Evolutionary conservation across 1,140 invertebrate species (phyloP).

Genomic region (Brachystomella parvula): DNA sequence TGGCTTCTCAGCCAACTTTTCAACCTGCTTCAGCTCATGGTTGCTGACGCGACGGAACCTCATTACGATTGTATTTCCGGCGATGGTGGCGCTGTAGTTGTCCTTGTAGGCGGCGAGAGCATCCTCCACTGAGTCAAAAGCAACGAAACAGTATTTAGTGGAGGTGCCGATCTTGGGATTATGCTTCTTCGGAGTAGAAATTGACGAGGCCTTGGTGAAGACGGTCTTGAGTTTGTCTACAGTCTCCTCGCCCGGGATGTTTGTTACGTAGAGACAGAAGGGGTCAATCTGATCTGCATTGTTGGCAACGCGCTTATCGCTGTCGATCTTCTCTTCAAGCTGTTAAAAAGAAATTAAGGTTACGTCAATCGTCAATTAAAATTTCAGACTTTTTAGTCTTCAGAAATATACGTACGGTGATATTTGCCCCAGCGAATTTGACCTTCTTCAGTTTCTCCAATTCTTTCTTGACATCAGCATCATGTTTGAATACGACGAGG

Average conservation of each 20-base stretch:
- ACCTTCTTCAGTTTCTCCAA: constrained; percentile 20
- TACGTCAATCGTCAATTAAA: background rate
- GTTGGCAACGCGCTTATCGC: background rate
- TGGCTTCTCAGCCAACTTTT: background rate
- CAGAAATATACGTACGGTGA: constrained; percentile 17
- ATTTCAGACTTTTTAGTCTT: background rate
- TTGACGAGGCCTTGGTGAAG: constrained; percentile 10
- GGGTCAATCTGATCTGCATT: constrained; percentile 26
- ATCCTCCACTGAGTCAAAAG: constrained; percentile 18
- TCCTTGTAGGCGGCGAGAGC: constrained; percentile 23
- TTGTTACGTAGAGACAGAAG: constrained; percentile 26
- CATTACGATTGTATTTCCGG: constrained; percentile 26
- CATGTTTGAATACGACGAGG: constrained; percentile 20
- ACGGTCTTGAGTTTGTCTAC: constrained; percentile 1
- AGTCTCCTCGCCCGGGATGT: constrained; percentile 13
- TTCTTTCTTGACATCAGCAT: constrained; percentile 27
- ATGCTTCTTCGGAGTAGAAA: constrained; percentile 20
- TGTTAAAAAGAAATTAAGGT: background rate
- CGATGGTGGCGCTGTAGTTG: constrained; percentile 9
- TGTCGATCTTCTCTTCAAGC: constrained; percentile 20
- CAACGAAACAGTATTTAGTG: constrained; percentile 25
- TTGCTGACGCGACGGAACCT: constrained; percentile 19
- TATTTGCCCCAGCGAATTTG: constrained; percentile 12
- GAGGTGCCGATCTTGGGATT: constrained; percentile 24
- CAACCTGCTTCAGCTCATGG: constrained; percentile 4